Percentiles rank a stretch among this genome's conserved stretches.
Evolutionary conservation across 2,113 vertebrate genomes (phyloP).

Genomic region (Myiagra hebetior): DNA sequence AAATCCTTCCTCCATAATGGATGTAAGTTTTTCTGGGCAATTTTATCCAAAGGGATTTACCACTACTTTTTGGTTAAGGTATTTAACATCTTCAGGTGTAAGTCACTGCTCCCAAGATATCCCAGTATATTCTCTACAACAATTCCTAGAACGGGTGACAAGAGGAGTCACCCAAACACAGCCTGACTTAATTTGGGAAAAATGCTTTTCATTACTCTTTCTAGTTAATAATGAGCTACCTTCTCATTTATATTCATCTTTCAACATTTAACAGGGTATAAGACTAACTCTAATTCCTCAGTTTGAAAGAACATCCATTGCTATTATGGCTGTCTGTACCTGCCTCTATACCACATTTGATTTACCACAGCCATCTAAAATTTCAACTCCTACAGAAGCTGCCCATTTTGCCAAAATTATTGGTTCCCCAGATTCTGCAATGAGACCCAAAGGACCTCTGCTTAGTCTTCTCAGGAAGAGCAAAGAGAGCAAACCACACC

Average conservation of each 20-base stretch:
- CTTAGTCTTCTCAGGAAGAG: neutral
- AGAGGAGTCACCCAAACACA: neutral
- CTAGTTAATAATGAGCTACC: neutral
- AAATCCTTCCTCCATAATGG: neutral
- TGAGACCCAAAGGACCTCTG: neutral
- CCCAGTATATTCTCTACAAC: neutral
- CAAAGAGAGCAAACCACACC: neutral
- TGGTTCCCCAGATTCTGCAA: neutral
- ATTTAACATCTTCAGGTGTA: neutral
- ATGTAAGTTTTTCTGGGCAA: neutral
- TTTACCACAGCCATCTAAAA: neutral
- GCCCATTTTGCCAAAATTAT: neutral
- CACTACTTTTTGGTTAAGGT: neutral
- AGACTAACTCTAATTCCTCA: neutral
- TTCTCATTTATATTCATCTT: neutral
- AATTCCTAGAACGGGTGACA: neutral
- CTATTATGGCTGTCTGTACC: neutral
- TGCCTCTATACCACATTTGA: neutral
- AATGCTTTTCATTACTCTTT: neutral
- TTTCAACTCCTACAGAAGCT: neutral
- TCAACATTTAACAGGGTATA: neutral
- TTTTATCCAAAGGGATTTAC: neutral
- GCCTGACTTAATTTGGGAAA: neutral
- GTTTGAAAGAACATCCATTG: neutral
- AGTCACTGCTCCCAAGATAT: neutral